These are phyloP conservation scores for Cheilosia soror DNA, from an alignment of 2,888 invertebrate genomes.

Conservation along the genomic window DNA sequence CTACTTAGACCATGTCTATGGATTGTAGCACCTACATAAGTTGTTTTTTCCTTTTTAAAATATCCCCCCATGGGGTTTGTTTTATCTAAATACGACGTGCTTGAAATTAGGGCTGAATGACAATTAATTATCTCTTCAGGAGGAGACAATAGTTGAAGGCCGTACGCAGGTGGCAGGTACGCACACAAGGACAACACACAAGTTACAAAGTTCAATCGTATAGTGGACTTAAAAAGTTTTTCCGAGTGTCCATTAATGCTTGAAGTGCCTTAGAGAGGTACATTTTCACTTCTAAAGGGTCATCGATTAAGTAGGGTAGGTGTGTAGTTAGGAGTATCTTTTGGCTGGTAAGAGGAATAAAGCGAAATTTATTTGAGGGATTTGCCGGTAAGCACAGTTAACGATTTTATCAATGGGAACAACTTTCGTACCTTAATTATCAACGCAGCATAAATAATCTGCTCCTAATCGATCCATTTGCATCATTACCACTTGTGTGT, in stretches of 20 bases:
- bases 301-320: neutral
- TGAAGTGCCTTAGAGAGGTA: neutral
- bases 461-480: neutral
- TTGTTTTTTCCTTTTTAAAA: neutral
- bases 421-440: neutral
- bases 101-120: neutral
- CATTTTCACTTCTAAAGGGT: neutral
- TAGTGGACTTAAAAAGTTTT: neutral
- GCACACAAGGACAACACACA: neutral
- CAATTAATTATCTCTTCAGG: neutral
- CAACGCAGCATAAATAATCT: neutral
- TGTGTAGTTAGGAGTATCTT: neutral
- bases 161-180: too few relatives aligned
- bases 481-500: neutral
- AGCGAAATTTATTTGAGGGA: neutral
- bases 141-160: neutral
- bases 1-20: neutral
- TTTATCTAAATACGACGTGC: neutral
- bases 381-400: neutral
- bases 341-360: neutral
- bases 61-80: neutral
- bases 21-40: neutral
- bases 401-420: neutral
- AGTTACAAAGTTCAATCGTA: conserved; percentile 1
- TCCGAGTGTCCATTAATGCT: neutral